Conservation (phyloP, 1,140 invertebrate genomes). For the Hylaeus anthracinus region DNA sequence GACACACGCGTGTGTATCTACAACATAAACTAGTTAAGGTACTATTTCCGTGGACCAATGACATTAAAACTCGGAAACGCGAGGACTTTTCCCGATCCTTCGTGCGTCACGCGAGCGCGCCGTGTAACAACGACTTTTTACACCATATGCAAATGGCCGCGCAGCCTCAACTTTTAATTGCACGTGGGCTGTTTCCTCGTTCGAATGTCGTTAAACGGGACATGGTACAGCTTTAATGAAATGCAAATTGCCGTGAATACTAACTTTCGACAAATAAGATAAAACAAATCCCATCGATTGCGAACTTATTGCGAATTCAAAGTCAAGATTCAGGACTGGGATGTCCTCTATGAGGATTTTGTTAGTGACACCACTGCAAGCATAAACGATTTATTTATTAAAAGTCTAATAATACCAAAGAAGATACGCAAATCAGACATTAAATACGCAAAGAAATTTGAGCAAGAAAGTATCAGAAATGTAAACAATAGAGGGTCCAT, state of each 20-base stretch:
- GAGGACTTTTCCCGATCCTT: conserved; percentile 38
- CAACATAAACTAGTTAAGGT: conserved; percentile 56
- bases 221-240: conserved; percentile 31
- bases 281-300: not conserved
- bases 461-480: too few species aligned
- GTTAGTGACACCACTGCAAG: too few species aligned
- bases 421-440: too few species aligned
- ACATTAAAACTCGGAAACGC: conserved; percentile 54
- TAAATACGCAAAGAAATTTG: too few species aligned
- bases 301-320: not conserved
- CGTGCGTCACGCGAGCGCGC: conserved; percentile 59
- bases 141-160: conserved; percentile 38
- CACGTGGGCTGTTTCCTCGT: conserved; percentile 3
- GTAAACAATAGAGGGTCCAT: not conserved
- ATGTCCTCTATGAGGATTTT: too few species aligned
- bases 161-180: conserved; percentile 45
- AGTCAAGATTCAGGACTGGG: not conserved
- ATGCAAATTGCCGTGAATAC: conserved; percentile 43
- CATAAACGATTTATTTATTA: too few species aligned
- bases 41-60: conserved; percentile 60
- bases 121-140: conserved; percentile 40
- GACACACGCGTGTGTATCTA: conserved; percentile 36
- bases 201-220: conserved; percentile 28
- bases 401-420: too few species aligned
- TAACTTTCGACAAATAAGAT: conserved; percentile 6